phyloP scores from a whole-genome alignment of 2,113 vertebrate species.

The Neodontobutis hainanensis region DNA sequence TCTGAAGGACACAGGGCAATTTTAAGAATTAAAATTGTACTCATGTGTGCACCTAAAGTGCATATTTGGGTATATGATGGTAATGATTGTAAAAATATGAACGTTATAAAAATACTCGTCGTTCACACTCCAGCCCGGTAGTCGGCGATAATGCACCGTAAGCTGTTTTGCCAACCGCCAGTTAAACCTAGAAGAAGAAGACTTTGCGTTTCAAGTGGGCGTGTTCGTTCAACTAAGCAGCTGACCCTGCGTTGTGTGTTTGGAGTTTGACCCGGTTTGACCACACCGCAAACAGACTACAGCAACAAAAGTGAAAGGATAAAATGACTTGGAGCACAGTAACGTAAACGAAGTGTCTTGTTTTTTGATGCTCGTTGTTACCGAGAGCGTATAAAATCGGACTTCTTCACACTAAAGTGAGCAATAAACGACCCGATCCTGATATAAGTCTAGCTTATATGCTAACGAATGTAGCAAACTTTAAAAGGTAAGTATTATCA shows the following conservation, averaged over 20 bases:
- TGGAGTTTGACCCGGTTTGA: slow-evolving; percentile 58
- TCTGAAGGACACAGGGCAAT: too few species aligned
- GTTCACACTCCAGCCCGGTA: too few species aligned
- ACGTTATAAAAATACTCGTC: too few species aligned
- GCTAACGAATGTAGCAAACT: slow-evolving; percentile 55
- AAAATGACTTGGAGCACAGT: slow-evolving; percentile 48
- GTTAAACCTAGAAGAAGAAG: not conserved
- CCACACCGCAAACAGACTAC: not conserved
- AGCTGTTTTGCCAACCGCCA: slow-evolving; percentile 4
- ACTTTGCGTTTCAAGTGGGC: slow-evolving; percentile 28
- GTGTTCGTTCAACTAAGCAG: slow-evolving; percentile 3
- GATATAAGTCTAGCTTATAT: not conserved
- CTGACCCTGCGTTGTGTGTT: slow-evolving; percentile 25
- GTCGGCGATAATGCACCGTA: too few species aligned
- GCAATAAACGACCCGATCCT: slow-evolving; percentile 8
- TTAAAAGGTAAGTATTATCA: not conserved
- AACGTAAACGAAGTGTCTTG: not conserved
- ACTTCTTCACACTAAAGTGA: slow-evolving; percentile 47
- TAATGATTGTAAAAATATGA: too few species aligned
- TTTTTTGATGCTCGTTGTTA: not conserved
- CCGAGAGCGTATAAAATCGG: not conserved
- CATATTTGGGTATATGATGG: too few species aligned
- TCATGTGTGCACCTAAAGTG: too few species aligned
- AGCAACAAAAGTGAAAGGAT: not conserved
- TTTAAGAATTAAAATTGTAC: too few species aligned